These are phyloP conservation scores for Orientallactaga sibirica DNA, from an alignment of 2,797 vertebrate species.

Conservation along the genomic window DNA sequence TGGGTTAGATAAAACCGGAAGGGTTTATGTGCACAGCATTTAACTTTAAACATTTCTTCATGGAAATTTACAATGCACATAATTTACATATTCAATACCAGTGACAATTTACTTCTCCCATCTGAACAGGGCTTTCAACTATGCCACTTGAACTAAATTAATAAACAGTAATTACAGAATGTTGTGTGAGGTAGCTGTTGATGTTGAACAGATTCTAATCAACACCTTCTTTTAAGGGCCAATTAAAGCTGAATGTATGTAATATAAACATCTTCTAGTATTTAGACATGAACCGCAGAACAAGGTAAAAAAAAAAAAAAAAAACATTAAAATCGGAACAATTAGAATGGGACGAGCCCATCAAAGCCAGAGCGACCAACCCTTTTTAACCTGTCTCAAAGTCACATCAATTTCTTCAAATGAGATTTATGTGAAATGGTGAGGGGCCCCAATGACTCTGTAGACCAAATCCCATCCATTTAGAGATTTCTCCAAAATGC, in stretches of 20 bases:
- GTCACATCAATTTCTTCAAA: constrained; percentile 83
- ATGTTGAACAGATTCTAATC: constrained; percentile 93
- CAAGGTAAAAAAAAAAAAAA: constrained; percentile 86
- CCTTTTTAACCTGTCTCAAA: constrained; percentile 77
- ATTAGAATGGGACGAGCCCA: constrained; percentile 86
- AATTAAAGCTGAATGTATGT: constrained; percentile 92
- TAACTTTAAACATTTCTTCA: constrained; percentile 90
- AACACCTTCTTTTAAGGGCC: constrained; percentile 93
- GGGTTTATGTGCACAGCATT: constrained; percentile 86
- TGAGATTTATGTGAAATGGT: constrained; percentile 62
- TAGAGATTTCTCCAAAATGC: constrained; percentile 70
- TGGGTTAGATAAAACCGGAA: constrained; percentile 85
- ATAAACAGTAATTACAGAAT: constrained; percentile 93
- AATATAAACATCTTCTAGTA: constrained; percentile 92
- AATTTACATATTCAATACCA: constrained; percentile 92
- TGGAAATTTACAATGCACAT: constrained; percentile 90
- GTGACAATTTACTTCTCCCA: constrained; percentile 93
- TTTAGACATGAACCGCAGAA: constrained; percentile 90
- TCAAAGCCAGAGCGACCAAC: constrained; percentile 80
- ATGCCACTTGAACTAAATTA: constrained; percentile 93
- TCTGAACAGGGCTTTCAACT: constrained; percentile 92
- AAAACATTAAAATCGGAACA: constrained; percentile 86
- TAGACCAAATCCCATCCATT: constrained; percentile 14
- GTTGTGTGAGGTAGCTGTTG: constrained; percentile 92
- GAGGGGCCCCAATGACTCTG: constrained; percentile 47